These are phyloP conservation scores for Pangasius larnaudii DNA, from an alignment of 2,797 vertebrate genomes.

Conservation along the genomic window DNA sequence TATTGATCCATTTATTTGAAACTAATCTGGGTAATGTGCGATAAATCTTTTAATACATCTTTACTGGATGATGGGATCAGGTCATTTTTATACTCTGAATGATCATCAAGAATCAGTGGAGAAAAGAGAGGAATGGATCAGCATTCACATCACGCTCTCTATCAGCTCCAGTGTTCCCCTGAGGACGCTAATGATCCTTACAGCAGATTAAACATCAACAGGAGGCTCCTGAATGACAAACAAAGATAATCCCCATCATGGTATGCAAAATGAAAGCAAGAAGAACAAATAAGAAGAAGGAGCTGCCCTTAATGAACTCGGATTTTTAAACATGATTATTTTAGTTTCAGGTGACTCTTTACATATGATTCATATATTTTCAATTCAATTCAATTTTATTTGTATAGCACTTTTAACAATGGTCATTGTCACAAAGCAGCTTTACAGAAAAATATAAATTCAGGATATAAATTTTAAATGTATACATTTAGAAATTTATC, in stretches of 20 bases:
- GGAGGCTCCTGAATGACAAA: background rate
- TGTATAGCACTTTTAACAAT: too few species aligned
- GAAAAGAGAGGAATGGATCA: background rate
- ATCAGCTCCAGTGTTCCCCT: background rate
- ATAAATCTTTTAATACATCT: background rate
- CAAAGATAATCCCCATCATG: background rate
- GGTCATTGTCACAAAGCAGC: too few species aligned
- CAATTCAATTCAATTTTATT: too few species aligned
- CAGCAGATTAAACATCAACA: slow-evolving; percentile 4
- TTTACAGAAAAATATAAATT: too few species aligned
- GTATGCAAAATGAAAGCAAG: too few species aligned
- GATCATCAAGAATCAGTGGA: background rate
- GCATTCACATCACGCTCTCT: slow-evolving; percentile 5
- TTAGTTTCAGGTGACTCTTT: background rate
- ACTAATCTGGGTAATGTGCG: background rate
- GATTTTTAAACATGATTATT: too few species aligned
- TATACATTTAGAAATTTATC: too few species aligned
- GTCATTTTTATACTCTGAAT: background rate
- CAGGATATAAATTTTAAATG: too few species aligned
- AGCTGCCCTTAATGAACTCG: too few species aligned
- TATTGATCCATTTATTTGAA: background rate
- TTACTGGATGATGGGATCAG: slow-evolving; percentile 6
- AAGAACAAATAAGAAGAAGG: background rate
- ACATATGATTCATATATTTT: background rate
- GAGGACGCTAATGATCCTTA: slow-evolving; percentile 1